These are phyloP conservation scores for Octopus sinensis DNA, from an alignment of 1,140 invertebrate genomes.

Conservation along the genomic window DNA sequence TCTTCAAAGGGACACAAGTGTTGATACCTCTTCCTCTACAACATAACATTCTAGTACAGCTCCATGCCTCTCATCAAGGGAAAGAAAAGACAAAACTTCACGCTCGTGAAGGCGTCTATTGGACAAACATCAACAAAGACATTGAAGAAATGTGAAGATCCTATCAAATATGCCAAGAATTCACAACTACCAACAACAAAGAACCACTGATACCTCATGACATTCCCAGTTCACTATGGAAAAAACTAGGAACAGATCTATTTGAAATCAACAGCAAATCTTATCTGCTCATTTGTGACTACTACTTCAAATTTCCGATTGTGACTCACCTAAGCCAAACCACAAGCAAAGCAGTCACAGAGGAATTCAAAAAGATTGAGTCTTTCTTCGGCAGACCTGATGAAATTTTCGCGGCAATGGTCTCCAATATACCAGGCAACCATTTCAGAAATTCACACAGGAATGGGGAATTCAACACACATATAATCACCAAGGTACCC, in stretches of 20 bases:
- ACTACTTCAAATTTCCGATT: not conserved
- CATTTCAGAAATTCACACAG: not conserved
- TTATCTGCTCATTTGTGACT: not conserved
- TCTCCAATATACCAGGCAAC: not conserved
- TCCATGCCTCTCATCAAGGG: constrained; percentile 58
- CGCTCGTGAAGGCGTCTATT: constrained; percentile 54
- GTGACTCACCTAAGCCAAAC: not conserved
- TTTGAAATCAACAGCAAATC: not conserved
- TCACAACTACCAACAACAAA: not conserved
- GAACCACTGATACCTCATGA: not conserved
- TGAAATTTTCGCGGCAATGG: not conserved
- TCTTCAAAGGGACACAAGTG: constrained; percentile 48
- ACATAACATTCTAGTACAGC: constrained; percentile 44
- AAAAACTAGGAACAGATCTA: not conserved
- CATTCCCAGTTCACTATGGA: not conserved
- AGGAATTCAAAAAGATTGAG: not conserved
- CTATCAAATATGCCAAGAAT: constrained; percentile 50
- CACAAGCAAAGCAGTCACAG: not conserved
- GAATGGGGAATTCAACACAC: not conserved
- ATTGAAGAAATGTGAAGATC: constrained; percentile 53
- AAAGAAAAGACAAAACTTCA: constrained; percentile 50
- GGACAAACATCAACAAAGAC: constrained; percentile 55
- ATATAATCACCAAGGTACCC: not conserved
- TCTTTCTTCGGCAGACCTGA: not conserved
- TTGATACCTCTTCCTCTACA: constrained; percentile 49